These are phyloP conservation scores for Cyphomyrus discorhynchus DNA, from an alignment of 2,113 vertebrate species.

Conservation along the genomic window DNA sequence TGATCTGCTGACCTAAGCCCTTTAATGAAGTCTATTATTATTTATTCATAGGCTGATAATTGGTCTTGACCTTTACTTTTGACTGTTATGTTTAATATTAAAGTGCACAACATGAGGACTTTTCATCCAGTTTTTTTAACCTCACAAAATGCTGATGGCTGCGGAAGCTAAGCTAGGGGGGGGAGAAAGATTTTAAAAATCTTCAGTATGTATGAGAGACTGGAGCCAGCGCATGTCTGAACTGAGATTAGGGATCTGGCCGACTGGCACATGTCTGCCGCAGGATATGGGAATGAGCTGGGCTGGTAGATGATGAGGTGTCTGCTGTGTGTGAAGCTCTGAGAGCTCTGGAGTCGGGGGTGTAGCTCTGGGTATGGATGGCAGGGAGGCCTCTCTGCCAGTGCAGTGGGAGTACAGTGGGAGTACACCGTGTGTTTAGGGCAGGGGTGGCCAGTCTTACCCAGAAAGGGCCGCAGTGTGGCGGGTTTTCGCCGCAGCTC, in stretches of 20 bases:
- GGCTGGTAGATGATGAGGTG: neutral
- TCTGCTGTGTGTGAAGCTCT: neutral
- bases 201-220: neutral
- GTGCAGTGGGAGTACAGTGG: neutral
- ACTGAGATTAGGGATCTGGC: neutral
- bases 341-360: neutral
- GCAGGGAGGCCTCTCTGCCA: neutral
- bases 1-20: neutral
- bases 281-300: neutral
- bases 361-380: neutral
- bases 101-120: neutral
- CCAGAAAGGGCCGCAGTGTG: too few species aligned
- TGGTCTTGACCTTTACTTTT: neutral
- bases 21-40: neutral
- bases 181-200: neutral
- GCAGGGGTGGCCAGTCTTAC: too few species aligned
- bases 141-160: neutral
- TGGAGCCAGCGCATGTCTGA: neutral
- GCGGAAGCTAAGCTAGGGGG: neutral
- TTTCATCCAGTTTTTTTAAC: neutral
- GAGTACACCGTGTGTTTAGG: neutral
- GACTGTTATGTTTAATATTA: neutral
- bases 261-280: neutral
- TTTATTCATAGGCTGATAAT: neutral
- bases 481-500: too few species aligned